Conservation (phyloP, 1,140 invertebrate species). For the Aleiodes sp. region DNA sequence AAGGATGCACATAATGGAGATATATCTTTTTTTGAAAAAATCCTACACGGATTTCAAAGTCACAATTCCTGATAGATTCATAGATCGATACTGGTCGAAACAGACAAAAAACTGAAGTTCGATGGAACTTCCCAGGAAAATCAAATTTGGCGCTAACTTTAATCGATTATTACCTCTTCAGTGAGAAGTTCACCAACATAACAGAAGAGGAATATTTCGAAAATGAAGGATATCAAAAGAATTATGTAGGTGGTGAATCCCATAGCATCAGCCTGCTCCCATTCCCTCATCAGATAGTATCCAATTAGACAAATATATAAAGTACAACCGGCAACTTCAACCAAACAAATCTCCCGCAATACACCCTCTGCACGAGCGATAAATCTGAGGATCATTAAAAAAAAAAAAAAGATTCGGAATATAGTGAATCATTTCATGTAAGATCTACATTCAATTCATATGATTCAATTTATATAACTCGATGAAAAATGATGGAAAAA, state of each 20-base stretch:
- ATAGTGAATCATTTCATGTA: slow-evolving; percentile 17
- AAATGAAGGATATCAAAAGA: slow-evolving; percentile 41
- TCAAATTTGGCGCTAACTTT: too few species aligned
- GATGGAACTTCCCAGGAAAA: too few species aligned
- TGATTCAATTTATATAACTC: neutral
- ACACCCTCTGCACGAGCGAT: slow-evolving; percentile 20
- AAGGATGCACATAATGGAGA: too few species aligned
- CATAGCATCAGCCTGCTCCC: slow-evolving; percentile 33
- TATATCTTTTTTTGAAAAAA: too few species aligned
- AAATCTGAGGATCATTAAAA: slow-evolving; percentile 21
- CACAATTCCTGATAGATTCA: neutral
- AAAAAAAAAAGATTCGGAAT: neutral
- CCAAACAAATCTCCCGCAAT: slow-evolving; percentile 41
- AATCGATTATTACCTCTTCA: slow-evolving; percentile 37
- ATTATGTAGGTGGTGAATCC: slow-evolving; percentile 39
- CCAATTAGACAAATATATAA: slow-evolving; percentile 35
- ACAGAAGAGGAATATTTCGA: slow-evolving; percentile 53
- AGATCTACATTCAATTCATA: too few species aligned
- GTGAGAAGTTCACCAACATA: slow-evolving; percentile 44
- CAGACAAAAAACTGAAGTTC: too few species aligned
- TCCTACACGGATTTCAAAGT: too few species aligned
- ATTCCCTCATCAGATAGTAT: slow-evolving; percentile 39
- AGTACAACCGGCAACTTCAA: slow-evolving; percentile 42
- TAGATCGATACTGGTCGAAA: too few species aligned
- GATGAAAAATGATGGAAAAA: too few species aligned